Evolutionary conservation across 2,888 invertebrate genomes (phyloP).

Genomic region (Campoplex capitator): DNA sequence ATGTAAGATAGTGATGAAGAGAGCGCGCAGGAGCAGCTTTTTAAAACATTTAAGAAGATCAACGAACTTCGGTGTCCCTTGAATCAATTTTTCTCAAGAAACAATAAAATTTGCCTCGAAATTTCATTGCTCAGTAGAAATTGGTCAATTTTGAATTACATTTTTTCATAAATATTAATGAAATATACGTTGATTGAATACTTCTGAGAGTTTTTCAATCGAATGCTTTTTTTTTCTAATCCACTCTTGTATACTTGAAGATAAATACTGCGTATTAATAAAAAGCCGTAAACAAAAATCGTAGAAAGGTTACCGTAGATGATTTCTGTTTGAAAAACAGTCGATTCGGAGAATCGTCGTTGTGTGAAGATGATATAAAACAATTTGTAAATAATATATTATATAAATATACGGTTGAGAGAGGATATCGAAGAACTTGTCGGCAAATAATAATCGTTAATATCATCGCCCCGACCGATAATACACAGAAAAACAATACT

Average conservation of each 20-base stretch:
- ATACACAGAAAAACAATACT: constrained; percentile 14
- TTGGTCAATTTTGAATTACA: neutral
- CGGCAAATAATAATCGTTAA: constrained; percentile 40
- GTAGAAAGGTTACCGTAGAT: neutral
- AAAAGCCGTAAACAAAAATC: neutral
- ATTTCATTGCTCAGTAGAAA: neutral
- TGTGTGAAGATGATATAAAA: neutral
- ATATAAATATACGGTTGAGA: constrained; percentile 15
- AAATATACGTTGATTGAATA: too few species aligned
- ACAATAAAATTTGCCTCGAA: neutral
- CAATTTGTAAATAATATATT: neutral
- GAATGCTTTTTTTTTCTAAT: neutral
- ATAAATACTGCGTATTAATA: neutral
- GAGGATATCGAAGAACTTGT: constrained; percentile 34
- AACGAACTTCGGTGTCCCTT: constrained; percentile 51
- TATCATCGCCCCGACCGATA: constrained; percentile 28
- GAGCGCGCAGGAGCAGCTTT: constrained; percentile 13
- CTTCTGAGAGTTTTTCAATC: neutral
- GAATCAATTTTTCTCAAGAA: neutral
- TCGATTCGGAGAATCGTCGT: neutral
- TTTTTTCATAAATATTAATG: neutral
- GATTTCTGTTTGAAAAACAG: neutral
- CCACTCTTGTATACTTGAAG: neutral
- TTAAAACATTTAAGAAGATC: constrained; percentile 40
- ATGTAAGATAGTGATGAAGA: constrained; percentile 48